Conservation (phyloP, 2,113 vertebrate genomes). For the Casuarius casuarius region DNA sequence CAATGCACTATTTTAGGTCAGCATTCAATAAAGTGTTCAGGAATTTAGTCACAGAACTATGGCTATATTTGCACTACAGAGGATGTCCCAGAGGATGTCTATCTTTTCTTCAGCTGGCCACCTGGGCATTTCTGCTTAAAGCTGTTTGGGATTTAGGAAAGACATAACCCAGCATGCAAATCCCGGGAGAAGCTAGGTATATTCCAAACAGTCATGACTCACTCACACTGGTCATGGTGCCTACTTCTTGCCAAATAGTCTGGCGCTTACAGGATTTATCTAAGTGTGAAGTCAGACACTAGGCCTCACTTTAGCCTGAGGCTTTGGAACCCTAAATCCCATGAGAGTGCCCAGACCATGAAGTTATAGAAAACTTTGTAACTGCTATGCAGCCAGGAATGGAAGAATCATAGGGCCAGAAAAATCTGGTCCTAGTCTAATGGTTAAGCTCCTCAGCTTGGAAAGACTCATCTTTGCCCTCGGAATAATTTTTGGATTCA, state of each 20-base stretch:
- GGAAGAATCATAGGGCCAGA: background rate
- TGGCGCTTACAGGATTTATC: background rate
- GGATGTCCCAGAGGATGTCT: conserved; percentile 23
- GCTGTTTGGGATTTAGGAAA: conserved; percentile 25
- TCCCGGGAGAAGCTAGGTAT: background rate
- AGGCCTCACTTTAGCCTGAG: background rate
- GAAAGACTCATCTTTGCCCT: background rate
- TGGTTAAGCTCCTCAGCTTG: background rate
- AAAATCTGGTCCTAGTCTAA: background rate
- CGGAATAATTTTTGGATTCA: background rate
- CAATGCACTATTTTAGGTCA: conserved; percentile 42
- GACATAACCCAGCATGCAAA: background rate
- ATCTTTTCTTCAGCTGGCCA: background rate
- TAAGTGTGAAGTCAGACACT: background rate
- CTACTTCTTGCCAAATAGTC: background rate
- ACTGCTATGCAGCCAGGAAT: background rate
- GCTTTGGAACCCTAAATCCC: background rate
- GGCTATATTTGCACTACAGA: conserved; percentile 15
- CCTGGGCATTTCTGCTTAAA: conserved; percentile 13
- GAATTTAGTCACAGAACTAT: conserved; percentile 10
- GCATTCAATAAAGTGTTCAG: background rate
- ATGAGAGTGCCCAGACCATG: background rate
- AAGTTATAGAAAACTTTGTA: background rate
- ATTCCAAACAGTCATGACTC: background rate
- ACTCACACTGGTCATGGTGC: background rate